phyloP scores from a whole-genome alignment of 2,113 vertebrate genomes.

The Pterocles orientalis region DNA sequence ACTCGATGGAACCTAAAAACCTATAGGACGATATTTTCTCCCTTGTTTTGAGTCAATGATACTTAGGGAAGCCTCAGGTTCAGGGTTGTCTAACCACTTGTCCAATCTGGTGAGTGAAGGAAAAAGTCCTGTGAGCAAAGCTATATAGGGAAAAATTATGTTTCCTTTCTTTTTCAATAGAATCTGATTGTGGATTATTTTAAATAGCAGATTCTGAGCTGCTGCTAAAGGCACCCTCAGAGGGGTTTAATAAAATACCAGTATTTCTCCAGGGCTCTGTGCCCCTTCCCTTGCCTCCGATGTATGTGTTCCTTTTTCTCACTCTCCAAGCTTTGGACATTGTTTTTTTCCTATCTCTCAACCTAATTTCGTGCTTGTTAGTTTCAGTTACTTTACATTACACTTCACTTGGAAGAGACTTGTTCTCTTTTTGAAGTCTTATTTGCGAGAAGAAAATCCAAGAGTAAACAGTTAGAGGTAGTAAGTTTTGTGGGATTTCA shows the following conservation, averaged over 20 bases:
- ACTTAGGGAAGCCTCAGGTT: neutral
- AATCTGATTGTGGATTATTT: neutral
- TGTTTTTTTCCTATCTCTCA: neutral
- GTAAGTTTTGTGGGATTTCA: neutral
- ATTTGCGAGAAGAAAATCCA: neutral
- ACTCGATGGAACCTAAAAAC: neutral
- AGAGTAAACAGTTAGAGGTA: neutral
- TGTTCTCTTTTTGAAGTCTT: neutral
- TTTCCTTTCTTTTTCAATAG: neutral
- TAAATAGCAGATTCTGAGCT: neutral
- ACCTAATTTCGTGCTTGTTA: neutral
- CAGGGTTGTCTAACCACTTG: neutral
- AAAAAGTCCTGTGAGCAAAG: neutral
- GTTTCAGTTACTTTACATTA: neutral
- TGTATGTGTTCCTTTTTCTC: neutral
- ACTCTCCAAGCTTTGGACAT: neutral
- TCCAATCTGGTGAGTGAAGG: neutral
- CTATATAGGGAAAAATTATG: neutral
- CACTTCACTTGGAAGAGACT: neutral
- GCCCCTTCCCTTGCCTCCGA: neutral
- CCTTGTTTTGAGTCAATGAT: neutral
- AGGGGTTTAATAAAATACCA: neutral
- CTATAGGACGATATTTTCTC: neutral
- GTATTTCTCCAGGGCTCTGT: neutral
- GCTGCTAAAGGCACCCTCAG: neutral